Percentiles rank a stretch among this genome's conserved stretches.
Evolutionary conservation across 2,888 invertebrate genomes (phyloP).

Genomic region (Hofmannophila pseudospretella): DNA sequence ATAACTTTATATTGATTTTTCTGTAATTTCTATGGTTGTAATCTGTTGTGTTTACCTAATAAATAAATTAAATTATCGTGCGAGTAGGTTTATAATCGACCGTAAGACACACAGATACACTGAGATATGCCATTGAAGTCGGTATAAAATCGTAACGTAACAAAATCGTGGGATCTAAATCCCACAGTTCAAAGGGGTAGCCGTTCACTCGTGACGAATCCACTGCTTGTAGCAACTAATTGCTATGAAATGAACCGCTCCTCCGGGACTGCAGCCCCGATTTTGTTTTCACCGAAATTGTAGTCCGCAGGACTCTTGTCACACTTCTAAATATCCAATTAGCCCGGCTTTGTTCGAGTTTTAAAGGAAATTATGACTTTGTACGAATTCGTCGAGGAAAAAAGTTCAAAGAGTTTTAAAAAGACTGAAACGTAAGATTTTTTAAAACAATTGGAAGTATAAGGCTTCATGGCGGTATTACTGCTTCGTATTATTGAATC

Average conservation of each 20-base stretch:
- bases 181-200: constrained; percentile 55
- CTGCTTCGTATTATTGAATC: not conserved
- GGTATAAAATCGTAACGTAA: constrained; percentile 1
- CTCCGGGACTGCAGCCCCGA: constrained; percentile 53
- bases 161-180: constrained; percentile 26
- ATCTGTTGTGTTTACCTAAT: no score
- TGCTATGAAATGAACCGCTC: constrained; percentile 73
- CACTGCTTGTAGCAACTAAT: constrained; percentile 70
- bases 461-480: not conserved
- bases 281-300: constrained; percentile 67
- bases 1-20: no score
- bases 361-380: not conserved
- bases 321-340: constrained; percentile 7
- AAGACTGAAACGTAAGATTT: not conserved
- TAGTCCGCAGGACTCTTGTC: constrained; percentile 28
- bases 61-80: no score
- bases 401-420: constrained; percentile 1
- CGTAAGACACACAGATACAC: no score
- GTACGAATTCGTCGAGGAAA: not conserved
- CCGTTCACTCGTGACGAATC: constrained; percentile 72
- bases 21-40: no score
- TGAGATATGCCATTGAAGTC: no score
- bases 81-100: no score
- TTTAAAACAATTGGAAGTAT: not conserved
- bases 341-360: not conserved